A percentile compares a stretch with the other conserved stretches of the same genome.
Evolutionary conservation across 2,113 vertebrate genomes (phyloP).

Genomic region (Sceloporus undulatus): DNA sequence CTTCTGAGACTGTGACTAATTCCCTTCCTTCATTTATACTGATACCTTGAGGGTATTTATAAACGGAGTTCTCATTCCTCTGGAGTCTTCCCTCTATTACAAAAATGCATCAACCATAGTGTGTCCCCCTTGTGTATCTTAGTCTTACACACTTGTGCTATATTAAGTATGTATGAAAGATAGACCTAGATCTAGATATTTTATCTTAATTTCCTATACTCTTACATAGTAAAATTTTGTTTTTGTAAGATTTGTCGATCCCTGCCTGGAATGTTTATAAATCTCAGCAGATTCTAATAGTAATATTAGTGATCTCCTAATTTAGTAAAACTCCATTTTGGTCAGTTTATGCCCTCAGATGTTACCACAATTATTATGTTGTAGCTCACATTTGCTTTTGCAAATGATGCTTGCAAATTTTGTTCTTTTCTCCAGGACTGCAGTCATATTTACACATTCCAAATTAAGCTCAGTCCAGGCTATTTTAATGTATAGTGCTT

Average conservation of each 20-base stretch:
- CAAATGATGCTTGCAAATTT: background rate
- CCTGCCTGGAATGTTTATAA: background rate
- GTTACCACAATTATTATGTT: too few relatives aligned
- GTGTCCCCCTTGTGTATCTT: constrained; percentile 21
- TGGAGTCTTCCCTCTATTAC: background rate
- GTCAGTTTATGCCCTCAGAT: background rate
- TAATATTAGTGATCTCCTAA: background rate
- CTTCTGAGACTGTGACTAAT: constrained; percentile 56
- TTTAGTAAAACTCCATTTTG: background rate
- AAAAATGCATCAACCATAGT: constrained; percentile 18
- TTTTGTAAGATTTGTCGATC: too few relatives aligned
- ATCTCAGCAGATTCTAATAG: background rate
- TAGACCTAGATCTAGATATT: too few relatives aligned
- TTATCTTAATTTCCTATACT: too few relatives aligned
- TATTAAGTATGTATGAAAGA: background rate
- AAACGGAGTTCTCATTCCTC: constrained; percentile 23
- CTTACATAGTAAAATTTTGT: background rate
- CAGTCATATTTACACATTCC: background rate
- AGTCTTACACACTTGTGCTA: constrained; percentile 1
- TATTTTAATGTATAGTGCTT: too few relatives aligned
- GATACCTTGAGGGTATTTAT: constrained; percentile 49
- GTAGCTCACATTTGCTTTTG: background rate
- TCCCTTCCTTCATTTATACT: constrained; percentile 25
- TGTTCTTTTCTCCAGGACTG: background rate
- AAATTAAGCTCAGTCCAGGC: background rate